A percentile compares a stretch with the other conserved stretches of the same genome.
These are phyloP conservation scores for Pteria penguin DNA, from an alignment of 2,888 invertebrate genomes.

Conservation along the genomic window DNA sequence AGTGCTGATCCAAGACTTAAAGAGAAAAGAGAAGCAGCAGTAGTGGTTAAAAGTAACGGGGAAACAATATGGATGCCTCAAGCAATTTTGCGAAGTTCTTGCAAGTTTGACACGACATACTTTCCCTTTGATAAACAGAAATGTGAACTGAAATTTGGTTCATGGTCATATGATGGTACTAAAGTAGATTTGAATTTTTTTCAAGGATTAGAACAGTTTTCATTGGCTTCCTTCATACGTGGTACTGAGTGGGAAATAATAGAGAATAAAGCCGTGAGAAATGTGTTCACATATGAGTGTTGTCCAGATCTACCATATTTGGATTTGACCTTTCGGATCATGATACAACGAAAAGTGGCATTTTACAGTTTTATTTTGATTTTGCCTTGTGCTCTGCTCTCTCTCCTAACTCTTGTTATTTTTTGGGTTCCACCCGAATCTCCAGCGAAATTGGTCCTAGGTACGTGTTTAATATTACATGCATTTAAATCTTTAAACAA, in stretches of 20 bases:
- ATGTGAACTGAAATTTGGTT: slow-evolving; percentile 79
- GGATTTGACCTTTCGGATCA: slow-evolving; percentile 76
- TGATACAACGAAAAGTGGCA: slow-evolving; percentile 71
- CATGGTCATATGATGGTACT: slow-evolving; percentile 79
- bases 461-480: too few species aligned
- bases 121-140: slow-evolving; percentile 79
- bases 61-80: slow-evolving; percentile 75
- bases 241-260: slow-evolving; percentile 80
- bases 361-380: slow-evolving; percentile 80
- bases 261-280: slow-evolving; percentile 70
- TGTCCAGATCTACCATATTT: slow-evolving; percentile 76
- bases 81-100: slow-evolving; percentile 78
- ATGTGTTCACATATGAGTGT: slow-evolving; percentile 75
- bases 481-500: too few species aligned
- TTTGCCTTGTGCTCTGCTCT: slow-evolving; percentile 79
- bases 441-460: slow-evolving; percentile 79
- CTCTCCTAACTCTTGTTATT: slow-evolving; percentile 78
- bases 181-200: slow-evolving; percentile 73
- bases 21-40: slow-evolving; percentile 78
- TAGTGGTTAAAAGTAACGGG: slow-evolving; percentile 72
- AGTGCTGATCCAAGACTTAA: slow-evolving; percentile 80
- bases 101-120: slow-evolving; percentile 78
- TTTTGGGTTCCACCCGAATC: slow-evolving; percentile 81
- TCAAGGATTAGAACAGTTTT: slow-evolving; percentile 58
- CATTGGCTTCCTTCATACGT: slow-evolving; percentile 73